phyloP scores from a whole-genome alignment of 2,113 vertebrate species.

The Miniopterus natalensis region DNA sequence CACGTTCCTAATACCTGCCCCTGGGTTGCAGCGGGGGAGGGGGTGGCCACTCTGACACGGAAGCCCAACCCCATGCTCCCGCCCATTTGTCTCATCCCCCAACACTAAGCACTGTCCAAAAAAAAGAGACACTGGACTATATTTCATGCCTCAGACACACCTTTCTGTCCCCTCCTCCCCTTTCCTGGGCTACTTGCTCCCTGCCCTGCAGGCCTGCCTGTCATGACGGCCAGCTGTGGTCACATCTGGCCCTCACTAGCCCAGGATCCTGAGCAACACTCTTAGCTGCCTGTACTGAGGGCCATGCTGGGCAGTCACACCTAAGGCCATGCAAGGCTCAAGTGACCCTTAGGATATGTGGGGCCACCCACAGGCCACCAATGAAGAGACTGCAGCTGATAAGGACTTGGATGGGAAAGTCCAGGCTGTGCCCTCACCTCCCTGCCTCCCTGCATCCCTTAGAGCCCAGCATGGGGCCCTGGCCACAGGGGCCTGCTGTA shows the following conservation, averaged over 20 bases:
- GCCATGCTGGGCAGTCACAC: neutral
- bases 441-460: accelerated
- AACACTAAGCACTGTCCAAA: neutral
- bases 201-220: neutral
- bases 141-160: neutral
- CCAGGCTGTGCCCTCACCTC: accelerated
- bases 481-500: neutral
- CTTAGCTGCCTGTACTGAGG: neutral
- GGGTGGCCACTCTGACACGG: neutral
- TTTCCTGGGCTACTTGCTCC: neutral
- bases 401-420: accelerated
- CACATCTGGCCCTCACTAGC: neutral
- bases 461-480: neutral
- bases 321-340: neutral
- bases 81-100: neutral
- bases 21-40: accelerated
- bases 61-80: neutral
- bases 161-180: neutral
- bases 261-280: neutral
- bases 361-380: neutral
- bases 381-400: neutral
- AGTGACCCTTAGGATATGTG: accelerated
- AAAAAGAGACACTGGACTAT: neutral
- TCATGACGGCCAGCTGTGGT: neutral
- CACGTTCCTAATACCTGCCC: neutral